Percentiles rank a stretch among this genome's conserved stretches.
phyloP scores from a whole-genome alignment of 2,797 vertebrate species.

The Chloroceryle inda region DNA sequence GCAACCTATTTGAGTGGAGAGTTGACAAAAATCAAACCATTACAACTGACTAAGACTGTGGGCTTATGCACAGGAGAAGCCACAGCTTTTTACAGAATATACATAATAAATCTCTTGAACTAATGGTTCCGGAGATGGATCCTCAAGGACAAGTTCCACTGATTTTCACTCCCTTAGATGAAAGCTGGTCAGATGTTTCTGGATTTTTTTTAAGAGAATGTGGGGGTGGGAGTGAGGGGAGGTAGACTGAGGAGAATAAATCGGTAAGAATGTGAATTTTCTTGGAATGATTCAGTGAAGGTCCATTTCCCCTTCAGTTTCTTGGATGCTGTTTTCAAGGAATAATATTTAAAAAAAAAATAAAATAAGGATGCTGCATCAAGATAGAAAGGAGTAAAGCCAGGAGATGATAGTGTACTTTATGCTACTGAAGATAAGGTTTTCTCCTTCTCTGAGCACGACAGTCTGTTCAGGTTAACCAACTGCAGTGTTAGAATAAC shows the following conservation, averaged over 20 bases:
- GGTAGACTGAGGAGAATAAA: neutral
- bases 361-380: neutral
- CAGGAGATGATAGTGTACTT: neutral
- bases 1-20: constrained; percentile 63
- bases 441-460: constrained; percentile 65
- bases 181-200: constrained; percentile 25
- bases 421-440: constrained; percentile 71
- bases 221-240: neutral
- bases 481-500: constrained; percentile 83
- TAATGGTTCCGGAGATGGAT: constrained; percentile 43
- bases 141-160: constrained; percentile 61
- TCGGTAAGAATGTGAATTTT: constrained; percentile 43
- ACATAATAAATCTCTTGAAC: constrained; percentile 53
- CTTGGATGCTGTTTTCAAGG: neutral
- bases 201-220: neutral
- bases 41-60: constrained; percentile 16
- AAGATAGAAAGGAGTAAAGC: constrained; percentile 2
- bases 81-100: constrained; percentile 57
- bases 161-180: constrained; percentile 36
- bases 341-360: neutral
- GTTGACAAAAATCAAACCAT: constrained; percentile 72
- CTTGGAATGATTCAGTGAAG: constrained; percentile 15
- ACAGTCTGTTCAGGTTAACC: constrained; percentile 86
- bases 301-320: neutral
- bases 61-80: constrained; percentile 61